phyloP scores from a whole-genome alignment of 2,888 invertebrate species.

The Alloscopus bannaensis region DNA sequence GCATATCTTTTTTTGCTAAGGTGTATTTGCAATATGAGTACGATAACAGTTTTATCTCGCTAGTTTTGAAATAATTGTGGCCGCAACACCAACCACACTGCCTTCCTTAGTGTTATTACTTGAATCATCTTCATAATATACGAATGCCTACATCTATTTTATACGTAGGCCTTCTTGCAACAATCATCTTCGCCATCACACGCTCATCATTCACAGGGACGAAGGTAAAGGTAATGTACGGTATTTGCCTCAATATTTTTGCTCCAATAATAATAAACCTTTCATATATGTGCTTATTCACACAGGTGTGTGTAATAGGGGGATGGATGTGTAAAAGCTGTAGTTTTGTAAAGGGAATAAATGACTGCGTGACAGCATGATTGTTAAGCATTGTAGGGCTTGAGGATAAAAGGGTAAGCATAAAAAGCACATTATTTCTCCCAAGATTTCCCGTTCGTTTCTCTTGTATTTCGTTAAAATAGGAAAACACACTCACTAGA shows the following conservation, averaged over 20 bases:
- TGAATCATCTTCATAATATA: background rate
- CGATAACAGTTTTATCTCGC: no score
- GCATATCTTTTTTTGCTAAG: no score
- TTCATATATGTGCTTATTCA: background rate
- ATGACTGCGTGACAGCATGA: constrained; percentile 20
- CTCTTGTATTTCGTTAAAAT: constrained; percentile 4
- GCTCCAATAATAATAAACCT: constrained; percentile 44
- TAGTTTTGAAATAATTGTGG: constrained; percentile 31
- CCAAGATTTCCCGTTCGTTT: constrained; percentile 43
- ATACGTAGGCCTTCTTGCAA: constrained; percentile 50
- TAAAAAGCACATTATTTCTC: constrained; percentile 22
- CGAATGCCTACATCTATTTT: constrained; percentile 32
- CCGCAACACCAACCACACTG: constrained; percentile 2
- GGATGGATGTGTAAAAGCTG: background rate
- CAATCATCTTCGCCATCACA: constrained; percentile 25
- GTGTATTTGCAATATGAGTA: no score
- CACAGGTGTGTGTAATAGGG: constrained; percentile 7
- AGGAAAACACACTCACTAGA: background rate
- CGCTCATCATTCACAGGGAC: background rate
- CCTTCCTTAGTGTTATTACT: background rate
- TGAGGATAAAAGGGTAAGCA: background rate
- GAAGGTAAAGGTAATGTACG: constrained; percentile 45
- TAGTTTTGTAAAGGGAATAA: constrained; percentile 11
- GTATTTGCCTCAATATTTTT: constrained; percentile 28
- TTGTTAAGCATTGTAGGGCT: constrained; percentile 19